These are phyloP conservation scores for Paratrypauchen microcephalus DNA, from an alignment of 2,797 vertebrate genomes.

Conservation along the genomic window DNA sequence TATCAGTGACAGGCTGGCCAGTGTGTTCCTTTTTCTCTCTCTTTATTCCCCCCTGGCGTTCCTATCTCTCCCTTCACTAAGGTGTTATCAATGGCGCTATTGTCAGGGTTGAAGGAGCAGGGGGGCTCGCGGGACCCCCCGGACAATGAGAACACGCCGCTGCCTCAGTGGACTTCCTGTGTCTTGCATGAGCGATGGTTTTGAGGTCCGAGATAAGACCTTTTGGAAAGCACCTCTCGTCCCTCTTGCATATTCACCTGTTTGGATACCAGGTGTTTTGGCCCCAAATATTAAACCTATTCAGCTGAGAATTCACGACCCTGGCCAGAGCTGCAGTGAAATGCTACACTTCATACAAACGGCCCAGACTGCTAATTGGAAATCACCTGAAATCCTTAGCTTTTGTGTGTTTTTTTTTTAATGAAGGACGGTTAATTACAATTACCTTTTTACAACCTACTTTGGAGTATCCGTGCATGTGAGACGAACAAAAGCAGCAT, in stretches of 20 bases:
- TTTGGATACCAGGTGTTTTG: slow-evolving; percentile 52
- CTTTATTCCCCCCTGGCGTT: slow-evolving; percentile 34
- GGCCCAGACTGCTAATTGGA: slow-evolving; percentile 36
- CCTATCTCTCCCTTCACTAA: slow-evolving; percentile 40
- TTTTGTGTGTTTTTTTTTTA: not conserved
- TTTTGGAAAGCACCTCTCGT: slow-evolving; percentile 54
- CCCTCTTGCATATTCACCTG: slow-evolving; percentile 39
- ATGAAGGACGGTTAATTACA: not conserved
- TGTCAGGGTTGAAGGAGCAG: slow-evolving; percentile 61
- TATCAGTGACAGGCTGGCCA: slow-evolving; percentile 21
- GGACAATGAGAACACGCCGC: slow-evolving; percentile 66
- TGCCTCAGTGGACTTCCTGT: slow-evolving; percentile 46
- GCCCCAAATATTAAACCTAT: slow-evolving; percentile 21
- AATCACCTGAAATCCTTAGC: slow-evolving; percentile 51
- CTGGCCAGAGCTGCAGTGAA: slow-evolving; percentile 31
- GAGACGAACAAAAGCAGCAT: slow-evolving; percentile 3
- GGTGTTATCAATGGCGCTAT: slow-evolving; percentile 66
- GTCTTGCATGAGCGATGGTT: slow-evolving; percentile 28
- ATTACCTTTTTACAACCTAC: not conserved
- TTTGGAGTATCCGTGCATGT: not conserved
- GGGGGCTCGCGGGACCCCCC: slow-evolving; percentile 55
- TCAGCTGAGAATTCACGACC: slow-evolving; percentile 20
- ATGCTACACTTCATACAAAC: slow-evolving; percentile 13
- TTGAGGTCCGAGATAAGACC: slow-evolving; percentile 37
- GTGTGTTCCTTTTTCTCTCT: slow-evolving; percentile 36